A percentile compares a stretch with the other conserved stretches of the same genome.
phyloP scores from a whole-genome alignment of 1,140 invertebrate species.

The Cydia pomonella region DNA sequence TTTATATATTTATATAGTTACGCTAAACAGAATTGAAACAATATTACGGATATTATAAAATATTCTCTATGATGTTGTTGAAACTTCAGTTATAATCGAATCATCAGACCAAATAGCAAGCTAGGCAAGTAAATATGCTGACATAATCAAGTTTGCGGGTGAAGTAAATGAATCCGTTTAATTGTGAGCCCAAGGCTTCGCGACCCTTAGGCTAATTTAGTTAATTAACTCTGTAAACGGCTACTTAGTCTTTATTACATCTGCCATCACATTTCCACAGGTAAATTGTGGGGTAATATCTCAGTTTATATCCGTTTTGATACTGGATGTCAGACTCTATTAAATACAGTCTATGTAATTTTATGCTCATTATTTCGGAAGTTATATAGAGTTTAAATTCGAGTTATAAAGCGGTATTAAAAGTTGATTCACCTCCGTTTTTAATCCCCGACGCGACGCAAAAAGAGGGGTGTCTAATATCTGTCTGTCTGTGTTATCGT shows the following conservation, averaged over 20 bases:
- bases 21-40: no score
- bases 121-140: conserved; percentile 1
- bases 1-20: no score
- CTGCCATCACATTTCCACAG: not conserved
- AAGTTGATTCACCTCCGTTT: no score
- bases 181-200: conserved; percentile 15
- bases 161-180: conserved; percentile 13
- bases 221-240: conserved; percentile 17
- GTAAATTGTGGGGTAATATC: not conserved
- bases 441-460: no score
- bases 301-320: not conserved
- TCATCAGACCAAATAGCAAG: not conserved
- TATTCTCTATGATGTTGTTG: not conserved
- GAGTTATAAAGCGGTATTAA: no score
- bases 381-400: no score
- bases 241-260: not conserved
- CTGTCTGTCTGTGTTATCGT: no score
- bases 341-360: no score
- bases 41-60: no score
- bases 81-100: not conserved
- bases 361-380: no score
- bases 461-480: no score
- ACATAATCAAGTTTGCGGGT: conserved; percentile 1
- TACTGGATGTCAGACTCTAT: no score
- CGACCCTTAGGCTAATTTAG: conserved; percentile 4